These are phyloP conservation scores for Patella pellucida DNA, from an alignment of 2,888 invertebrate genomes.

Conservation along the genomic window DNA sequence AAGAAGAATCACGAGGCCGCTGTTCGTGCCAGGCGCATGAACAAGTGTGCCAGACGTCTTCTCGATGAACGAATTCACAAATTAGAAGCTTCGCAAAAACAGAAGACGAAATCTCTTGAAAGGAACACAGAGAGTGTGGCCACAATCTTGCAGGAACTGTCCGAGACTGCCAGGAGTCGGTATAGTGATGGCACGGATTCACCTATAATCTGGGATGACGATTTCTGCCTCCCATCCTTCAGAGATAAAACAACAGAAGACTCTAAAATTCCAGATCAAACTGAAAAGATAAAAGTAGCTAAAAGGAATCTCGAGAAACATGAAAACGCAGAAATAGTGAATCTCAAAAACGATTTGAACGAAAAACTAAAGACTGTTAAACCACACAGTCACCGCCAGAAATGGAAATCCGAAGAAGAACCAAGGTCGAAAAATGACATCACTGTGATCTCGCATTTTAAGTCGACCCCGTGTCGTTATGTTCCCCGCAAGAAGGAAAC, in stretches of 20 bases:
- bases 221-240: constrained; percentile 7
- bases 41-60: constrained; percentile 38
- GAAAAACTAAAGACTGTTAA: too few species aligned
- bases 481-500: constrained; percentile 31
- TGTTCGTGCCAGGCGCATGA: constrained; percentile 41
- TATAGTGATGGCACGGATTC: not conserved
- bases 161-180: not conserved
- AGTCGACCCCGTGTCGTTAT: constrained; percentile 32
- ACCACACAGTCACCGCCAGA: too few species aligned
- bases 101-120: constrained; percentile 34
- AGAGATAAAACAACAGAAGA: not conserved
- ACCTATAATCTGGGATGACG: constrained; percentile 6
- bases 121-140: constrained; percentile 40
- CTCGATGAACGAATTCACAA: constrained; percentile 34
- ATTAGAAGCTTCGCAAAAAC: constrained; percentile 33
- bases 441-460: not conserved
- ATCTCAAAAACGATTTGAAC: too few species aligned
- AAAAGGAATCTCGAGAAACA: too few species aligned
- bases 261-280: too few species aligned
- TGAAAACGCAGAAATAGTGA: too few species aligned
- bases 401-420: not conserved
- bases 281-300: too few species aligned
- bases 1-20: constrained; percentile 41
- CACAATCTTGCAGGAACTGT: constrained; percentile 35
- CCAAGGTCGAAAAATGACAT: not conserved